Base-by-base conservation (phyloP, 2,888 invertebrate species). In the Macaria liturata region DNA sequence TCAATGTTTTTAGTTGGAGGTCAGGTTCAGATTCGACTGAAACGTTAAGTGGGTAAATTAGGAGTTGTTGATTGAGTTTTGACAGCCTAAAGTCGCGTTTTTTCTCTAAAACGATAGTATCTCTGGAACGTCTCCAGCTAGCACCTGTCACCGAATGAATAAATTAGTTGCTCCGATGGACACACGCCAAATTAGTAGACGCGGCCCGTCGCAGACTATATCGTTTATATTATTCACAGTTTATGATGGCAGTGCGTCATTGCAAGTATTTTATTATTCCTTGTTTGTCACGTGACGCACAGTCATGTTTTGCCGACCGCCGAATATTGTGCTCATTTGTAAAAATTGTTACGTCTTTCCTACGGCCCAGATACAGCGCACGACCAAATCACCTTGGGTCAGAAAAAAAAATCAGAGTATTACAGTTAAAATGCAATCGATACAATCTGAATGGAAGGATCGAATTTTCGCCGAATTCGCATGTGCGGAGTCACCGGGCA, bases 101-200 rank as follows among this genome's bases (percentile, higher is more conserved):
- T 30, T 54, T 42, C 3, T 42, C 42, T 4, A 44, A 37, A 32
- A 45, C 20, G 32, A 43, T 45, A 51, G 9, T 32, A 20, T 20
- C 32, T 7, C 49, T 37, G 46, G 53, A 55, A 52, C 60, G 62
- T 52, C 54, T 72, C 65, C 66, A 69, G 62, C 49, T 34, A 50
- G 54, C 74, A 76, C 70, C 72, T 72, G 70, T 66, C 67, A 54
- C 53, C 46, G 39, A 51, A 55, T 46, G 49, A 63, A 72, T 72
- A 56, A 69, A 61, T 68, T 54, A 51, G 34, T 49, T 52, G 62
- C 69, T 65, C 69, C 63, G 59, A 69, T 80, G 81, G 81, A 69
- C 62, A 43, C 51, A 34, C 57, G 79, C 82, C 81, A 81, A 80
- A 73, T 69, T 70, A 65, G 60, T 58, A 49, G 39, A 32, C 59